Evolutionary conservation across 2,797 vertebrate genomes (phyloP).

Genomic region (Rallus crepitans): DNA sequence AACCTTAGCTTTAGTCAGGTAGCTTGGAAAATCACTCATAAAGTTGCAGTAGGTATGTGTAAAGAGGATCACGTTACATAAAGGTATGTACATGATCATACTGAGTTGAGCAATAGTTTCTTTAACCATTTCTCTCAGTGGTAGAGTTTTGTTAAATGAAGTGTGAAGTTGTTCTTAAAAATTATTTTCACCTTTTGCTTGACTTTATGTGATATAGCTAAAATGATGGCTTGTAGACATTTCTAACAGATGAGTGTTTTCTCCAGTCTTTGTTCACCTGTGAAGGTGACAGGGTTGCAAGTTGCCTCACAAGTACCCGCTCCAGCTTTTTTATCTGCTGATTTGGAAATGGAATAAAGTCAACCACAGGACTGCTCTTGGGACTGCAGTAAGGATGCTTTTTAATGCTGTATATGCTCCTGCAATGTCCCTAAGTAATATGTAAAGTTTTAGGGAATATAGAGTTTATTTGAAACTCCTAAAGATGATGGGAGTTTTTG

Average conservation of each 20-base stretch:
- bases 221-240: background rate
- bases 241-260: background rate
- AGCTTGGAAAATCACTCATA: background rate
- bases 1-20: background rate
- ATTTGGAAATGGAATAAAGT: background rate
- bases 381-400: background rate
- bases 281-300: background rate
- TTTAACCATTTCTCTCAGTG: background rate
- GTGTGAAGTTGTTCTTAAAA: background rate
- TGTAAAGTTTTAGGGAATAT: background rate
- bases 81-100: background rate
- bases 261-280: background rate
- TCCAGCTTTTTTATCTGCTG: background rate
- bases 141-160: background rate
- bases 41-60: background rate
- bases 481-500: background rate
- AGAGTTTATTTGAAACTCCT: background rate
- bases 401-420: background rate
- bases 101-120: background rate
- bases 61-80: background rate
- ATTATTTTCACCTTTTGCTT: background rate
- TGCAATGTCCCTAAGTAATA: background rate
- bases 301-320: background rate
- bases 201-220: background rate
- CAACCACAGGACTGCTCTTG: background rate